Evolutionary conservation across 2,888 invertebrate species (phyloP).

Genomic region (Drosophila siamana): DNA sequence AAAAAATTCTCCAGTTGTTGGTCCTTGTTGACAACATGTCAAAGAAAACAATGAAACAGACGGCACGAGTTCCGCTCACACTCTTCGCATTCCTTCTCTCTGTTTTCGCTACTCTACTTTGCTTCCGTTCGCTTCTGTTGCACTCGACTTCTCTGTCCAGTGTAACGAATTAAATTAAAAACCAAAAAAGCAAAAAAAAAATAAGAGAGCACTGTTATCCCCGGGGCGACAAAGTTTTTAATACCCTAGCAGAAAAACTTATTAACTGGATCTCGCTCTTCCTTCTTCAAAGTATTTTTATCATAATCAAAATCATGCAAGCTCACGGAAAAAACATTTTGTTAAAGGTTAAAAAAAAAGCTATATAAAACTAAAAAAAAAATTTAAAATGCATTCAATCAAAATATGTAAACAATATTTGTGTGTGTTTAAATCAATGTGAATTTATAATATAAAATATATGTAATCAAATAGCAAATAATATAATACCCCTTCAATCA

Average conservation of each 20-base stretch:
- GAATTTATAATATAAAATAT: too few relatives aligned
- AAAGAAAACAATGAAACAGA: conserved; percentile 54
- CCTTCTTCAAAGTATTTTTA: neutral
- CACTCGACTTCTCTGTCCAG: neutral
- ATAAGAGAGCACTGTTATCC: neutral
- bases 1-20: conserved; percentile 15
- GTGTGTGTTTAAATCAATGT: too few relatives aligned
- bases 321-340: neutral
- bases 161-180: conserved; percentile 11
- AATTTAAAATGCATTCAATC: neutral
- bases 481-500: neutral
- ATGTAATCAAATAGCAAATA: too few relatives aligned
- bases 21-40: conserved; percentile 53
- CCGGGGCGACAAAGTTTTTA: conserved; percentile 5
- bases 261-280: neutral
- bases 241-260: neutral
- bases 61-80: conserved; percentile 5
- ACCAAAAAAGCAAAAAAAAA: neutral
- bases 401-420: neutral
- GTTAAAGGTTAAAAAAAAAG: neutral
- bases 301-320: neutral
- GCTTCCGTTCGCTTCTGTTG: neutral
- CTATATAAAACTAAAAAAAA: neutral
- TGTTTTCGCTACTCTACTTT: conserved; percentile 9
- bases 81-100: conserved; percentile 1